Evolutionary conservation across 2,888 invertebrate genomes (phyloP), one percentile per base, ranked within the genome.

Genomic region (Drosophila anomelani): DNA sequence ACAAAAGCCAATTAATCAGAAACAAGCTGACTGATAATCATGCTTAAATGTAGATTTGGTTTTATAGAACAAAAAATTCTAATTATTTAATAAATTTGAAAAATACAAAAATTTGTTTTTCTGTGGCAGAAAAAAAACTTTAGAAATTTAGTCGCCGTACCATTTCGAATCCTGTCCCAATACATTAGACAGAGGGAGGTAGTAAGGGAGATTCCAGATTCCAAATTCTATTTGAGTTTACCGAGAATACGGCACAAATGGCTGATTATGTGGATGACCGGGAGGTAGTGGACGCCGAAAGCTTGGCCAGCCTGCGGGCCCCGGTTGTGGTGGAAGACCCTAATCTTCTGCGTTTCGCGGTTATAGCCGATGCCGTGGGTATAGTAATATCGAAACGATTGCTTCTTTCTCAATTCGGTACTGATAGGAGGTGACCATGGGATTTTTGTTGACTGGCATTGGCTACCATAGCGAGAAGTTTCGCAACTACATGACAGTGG

Each of bases 1-100:
- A 41, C 70, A 71, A 82, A 69, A 76, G 80, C 70, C 77, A 84
- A 84, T 85, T 84, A 84, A 80, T 58, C 55, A 20, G 20, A 20
- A 1, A 20, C 20, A 20, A 20, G 20, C 3, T 23, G 15, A 15
- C 8, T 7, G 7, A 44, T 15, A 8, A 13, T 4, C 7, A 13
- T 13, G 20, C 43, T 7, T 13, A 20, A 3, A 7, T 13, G 5
- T 20, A 8, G n/a, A n/a, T n/a, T 49, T n/a, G 6, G n/a, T 47
- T 49, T 17, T 8, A 13, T 32, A 32, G 8, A 13, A 0, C 0
- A 0, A 9, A 34, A 9, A 15, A 20, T 5, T 9, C 29, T 29
- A 29, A 10, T 9, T 1, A 47, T 17, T 47, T 47, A 17, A 29
- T n/a, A 17, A 47, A 9, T 26, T 8, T 3, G 8, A 26, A 15